Conservation (phyloP, 2,888 invertebrate species). For the Cheilosia soror region DNA sequence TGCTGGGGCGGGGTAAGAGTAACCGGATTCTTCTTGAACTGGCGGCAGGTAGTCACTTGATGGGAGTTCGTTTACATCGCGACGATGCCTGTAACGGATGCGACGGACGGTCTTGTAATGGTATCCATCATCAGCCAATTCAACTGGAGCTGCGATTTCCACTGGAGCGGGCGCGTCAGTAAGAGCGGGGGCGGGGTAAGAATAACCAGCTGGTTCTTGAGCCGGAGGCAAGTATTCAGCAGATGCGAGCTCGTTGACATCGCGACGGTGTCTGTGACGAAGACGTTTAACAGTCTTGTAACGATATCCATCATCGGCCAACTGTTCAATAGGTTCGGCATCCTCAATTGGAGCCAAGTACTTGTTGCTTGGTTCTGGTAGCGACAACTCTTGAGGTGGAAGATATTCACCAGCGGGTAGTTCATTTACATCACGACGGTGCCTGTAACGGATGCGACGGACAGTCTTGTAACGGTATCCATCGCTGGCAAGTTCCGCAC, state of each 20-base stretch:
- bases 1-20: constrained; percentile 55
- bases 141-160: constrained; percentile 6
- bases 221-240: constrained; percentile 52
- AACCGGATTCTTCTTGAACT: neutral
- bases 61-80: constrained; percentile 39
- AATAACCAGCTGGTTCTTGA: constrained; percentile 41
- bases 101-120: constrained; percentile 36
- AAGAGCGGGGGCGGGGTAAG: constrained; percentile 53
- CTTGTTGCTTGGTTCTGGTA: constrained; percentile 31
- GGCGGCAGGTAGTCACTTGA: constrained; percentile 29
- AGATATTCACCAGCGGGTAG: constrained; percentile 21
- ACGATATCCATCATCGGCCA: no score
- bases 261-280: constrained; percentile 60
- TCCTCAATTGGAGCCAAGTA: constrained; percentile 52
- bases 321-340: constrained; percentile 46
- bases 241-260: constrained; percentile 41
- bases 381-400: constrained; percentile 32
- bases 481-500: neutral
- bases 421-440: constrained; percentile 44
- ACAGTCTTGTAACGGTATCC: constrained; percentile 50
- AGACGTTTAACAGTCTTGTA: constrained; percentile 39
- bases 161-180: constrained; percentile 12
- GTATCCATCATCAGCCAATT: constrained; percentile 38
- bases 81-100: constrained; percentile 20
- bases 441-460: constrained; percentile 9